A percentile compares a stretch with the other conserved stretches of the same genome.
These are phyloP conservation scores for Lycocerus yunnanus DNA, from an alignment of 2,888 invertebrate species.

Conservation along the genomic window DNA sequence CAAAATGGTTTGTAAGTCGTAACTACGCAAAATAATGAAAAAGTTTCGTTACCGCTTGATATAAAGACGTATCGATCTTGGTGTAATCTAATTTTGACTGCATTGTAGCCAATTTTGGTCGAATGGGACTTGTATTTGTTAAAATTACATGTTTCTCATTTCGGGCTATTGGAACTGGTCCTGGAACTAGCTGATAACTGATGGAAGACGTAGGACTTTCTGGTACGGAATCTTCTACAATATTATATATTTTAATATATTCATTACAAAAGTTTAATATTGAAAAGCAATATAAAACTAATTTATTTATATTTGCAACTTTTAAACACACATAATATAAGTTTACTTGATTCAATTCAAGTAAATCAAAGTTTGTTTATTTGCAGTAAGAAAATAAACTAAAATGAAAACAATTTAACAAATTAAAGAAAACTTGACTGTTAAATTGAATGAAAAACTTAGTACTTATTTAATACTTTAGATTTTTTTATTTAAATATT, in stretches of 20 bases:
- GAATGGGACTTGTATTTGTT: slow-evolving; percentile 54
- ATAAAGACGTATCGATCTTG: slow-evolving; percentile 64
- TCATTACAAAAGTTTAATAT: no score
- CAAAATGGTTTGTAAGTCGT: no score
- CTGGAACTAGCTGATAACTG: slow-evolving; percentile 54
- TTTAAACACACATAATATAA: no score
- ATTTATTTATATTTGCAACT: no score
- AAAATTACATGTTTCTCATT: slow-evolving; percentile 63
- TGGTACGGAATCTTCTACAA: slow-evolving; percentile 52
- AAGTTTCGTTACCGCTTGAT: slow-evolving; percentile 55
- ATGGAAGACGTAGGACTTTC: slow-evolving; percentile 57
- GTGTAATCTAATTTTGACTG: slow-evolving; percentile 68
- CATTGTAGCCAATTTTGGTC: slow-evolving; percentile 63
- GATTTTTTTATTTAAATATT: no score
- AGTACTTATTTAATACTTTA: no score
- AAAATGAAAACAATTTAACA: no score
- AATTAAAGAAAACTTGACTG: no score
- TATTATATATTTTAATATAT: not conserved
- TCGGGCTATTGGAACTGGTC: slow-evolving; percentile 50
- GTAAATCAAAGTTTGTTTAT: not conserved
- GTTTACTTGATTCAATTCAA: no score
- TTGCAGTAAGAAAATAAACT: not conserved
- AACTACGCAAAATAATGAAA: not conserved
- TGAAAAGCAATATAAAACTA: no score
- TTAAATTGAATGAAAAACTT: no score